A percentile compares a stretch with the other conserved stretches of the same genome.
phyloP scores from a whole-genome alignment of 1,140 invertebrate species.

The Calosoma granatense region DNA sequence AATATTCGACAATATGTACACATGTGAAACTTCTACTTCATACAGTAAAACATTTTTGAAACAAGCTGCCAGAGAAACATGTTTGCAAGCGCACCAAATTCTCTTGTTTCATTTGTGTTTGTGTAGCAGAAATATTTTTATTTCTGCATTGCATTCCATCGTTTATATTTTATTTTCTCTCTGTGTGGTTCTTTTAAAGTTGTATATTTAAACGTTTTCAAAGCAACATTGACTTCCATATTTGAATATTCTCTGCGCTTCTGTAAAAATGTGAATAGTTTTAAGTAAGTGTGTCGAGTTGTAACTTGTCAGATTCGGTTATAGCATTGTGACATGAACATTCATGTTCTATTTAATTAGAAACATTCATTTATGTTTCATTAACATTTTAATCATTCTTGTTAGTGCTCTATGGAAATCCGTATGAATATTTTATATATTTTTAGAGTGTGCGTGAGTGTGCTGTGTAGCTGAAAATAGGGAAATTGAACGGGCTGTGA shows the following conservation, averaged over 20 bases:
- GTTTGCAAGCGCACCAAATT: too few species aligned
- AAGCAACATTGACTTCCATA: background rate
- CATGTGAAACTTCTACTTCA: too few species aligned
- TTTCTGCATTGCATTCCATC: too few species aligned
- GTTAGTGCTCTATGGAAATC: too few species aligned
- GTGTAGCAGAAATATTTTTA: background rate
- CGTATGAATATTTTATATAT: too few species aligned
- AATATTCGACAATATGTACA: too few species aligned
- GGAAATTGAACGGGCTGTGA: too few species aligned
- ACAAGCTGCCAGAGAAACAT: too few species aligned
- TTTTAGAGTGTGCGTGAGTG: too few species aligned
- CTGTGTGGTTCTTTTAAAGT: background rate
- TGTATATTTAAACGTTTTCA: background rate
- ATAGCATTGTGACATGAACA: background rate
- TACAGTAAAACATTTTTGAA: too few species aligned
- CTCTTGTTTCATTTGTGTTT: background rate
- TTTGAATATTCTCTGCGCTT: background rate
- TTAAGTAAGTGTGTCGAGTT: background rate
- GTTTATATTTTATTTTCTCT: background rate
- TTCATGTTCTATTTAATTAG: background rate
- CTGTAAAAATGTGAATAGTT: background rate
- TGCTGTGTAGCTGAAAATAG: too few species aligned
- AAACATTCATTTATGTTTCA: background rate
- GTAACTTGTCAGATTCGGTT: background rate
- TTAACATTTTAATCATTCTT: too few species aligned